Evolutionary conservation across 2,888 invertebrate genomes (phyloP).

Genomic region (Hirtodrosophila confusa): DNA sequence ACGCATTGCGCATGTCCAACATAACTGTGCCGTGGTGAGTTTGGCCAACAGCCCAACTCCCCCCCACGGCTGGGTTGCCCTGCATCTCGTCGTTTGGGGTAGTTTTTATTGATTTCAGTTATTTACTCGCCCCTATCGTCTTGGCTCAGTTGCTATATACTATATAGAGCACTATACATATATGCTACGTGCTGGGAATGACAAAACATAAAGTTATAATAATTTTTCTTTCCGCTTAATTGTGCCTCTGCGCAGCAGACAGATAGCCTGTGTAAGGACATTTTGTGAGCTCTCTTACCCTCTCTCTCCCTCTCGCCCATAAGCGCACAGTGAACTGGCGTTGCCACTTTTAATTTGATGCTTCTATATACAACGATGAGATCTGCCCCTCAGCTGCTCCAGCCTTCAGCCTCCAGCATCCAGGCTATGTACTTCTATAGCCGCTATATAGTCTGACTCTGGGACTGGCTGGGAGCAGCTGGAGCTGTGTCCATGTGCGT

Average conservation of each 20-base stretch:
- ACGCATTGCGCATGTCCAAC: conserved; percentile 56
- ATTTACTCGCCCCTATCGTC: conserved; percentile 47
- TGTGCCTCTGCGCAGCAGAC: conserved; percentile 70
- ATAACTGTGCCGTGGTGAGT: conserved; percentile 58
- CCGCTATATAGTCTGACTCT: conserved; percentile 22
- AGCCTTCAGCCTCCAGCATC: conserved; percentile 13
- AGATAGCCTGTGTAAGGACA: conserved; percentile 63
- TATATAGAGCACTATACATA: conserved; percentile 12
- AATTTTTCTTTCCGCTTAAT: conserved; percentile 82
- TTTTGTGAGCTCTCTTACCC: conserved; percentile 18
- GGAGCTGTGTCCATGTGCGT: conserved; percentile 63
- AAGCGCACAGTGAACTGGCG: conserved; percentile 48
- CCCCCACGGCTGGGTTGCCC: conserved; percentile 11
- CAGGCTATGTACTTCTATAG: conserved; percentile 21
- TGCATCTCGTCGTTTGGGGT: conserved; percentile 51
- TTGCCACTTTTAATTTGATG: conserved; percentile 78
- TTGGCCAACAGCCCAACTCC: conserved; percentile 6
- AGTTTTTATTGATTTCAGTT: conserved; percentile 70
- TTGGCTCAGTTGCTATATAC: conserved; percentile 22
- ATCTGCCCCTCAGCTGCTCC: conserved; percentile 17
- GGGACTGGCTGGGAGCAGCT: conserved; percentile 35
- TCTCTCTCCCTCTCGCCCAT: conserved; percentile 3
- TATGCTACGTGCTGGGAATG: conserved; percentile 69
- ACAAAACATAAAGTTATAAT: conserved; percentile 81
- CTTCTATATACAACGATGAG: conserved; percentile 64